Conservation (phyloP, 2,113 vertebrate genomes). For the Sorex araneus region DNA sequence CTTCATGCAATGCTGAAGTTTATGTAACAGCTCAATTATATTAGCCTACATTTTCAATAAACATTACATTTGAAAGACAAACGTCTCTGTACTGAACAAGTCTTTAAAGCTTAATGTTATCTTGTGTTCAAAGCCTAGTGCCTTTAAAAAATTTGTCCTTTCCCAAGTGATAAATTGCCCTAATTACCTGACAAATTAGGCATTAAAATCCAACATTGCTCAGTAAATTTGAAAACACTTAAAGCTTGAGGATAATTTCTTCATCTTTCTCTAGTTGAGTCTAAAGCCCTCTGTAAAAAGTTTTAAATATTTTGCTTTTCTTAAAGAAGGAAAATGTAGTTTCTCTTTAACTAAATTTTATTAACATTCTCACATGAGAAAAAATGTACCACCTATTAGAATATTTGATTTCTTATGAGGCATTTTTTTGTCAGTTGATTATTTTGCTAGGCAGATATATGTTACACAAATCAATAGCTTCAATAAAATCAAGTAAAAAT, state of each 20-base stretch:
- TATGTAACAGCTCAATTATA: neutral
- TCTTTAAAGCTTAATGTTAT: slow-evolving; percentile 2
- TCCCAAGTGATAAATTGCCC: slow-evolving; percentile 5
- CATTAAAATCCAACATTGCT: too few relatives aligned
- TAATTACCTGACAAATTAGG: too few relatives aligned
- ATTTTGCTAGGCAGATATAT: too few relatives aligned
- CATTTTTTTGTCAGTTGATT: too few relatives aligned
- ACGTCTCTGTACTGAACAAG: neutral
- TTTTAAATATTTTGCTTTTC: too few relatives aligned
- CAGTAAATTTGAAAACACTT: too few relatives aligned
- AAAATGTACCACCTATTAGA: neutral
- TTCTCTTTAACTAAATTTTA: neutral
- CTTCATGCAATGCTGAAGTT: neutral
- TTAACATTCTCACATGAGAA: neutral
- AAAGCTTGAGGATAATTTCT: too few relatives aligned
- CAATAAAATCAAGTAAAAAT: too few relatives aligned
- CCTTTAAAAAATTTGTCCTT: neutral
- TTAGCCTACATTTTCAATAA: neutral
- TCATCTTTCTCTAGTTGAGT: too few relatives aligned
- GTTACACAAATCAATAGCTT: too few relatives aligned
- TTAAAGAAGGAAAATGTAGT: neutral
- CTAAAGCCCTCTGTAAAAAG: too few relatives aligned
- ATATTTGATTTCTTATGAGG: too few relatives aligned
- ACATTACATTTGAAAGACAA: slow-evolving; percentile 13
- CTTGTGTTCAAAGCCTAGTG: neutral